Percentiles rank a stretch among this genome's conserved stretches.
Conservation (phyloP, 2,113 vertebrate species). For the Pseudolaguvia tuberculata region DNA sequence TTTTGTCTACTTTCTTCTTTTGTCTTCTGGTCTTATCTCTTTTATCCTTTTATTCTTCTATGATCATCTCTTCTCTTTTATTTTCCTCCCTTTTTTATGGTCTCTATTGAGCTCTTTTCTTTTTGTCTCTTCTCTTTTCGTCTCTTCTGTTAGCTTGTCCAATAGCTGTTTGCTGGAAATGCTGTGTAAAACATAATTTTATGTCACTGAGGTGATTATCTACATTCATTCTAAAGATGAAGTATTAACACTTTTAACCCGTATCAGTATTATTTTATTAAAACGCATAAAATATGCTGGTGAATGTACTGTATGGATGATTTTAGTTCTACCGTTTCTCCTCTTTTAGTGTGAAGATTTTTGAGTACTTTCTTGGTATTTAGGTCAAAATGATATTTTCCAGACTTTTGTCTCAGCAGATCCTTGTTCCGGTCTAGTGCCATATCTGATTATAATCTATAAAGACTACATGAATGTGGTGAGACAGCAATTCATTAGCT, state of each 20-base stretch:
- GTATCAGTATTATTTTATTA: background rate
- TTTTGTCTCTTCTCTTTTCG: no score
- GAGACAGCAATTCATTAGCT: conserved; percentile 22
- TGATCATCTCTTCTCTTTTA: no score
- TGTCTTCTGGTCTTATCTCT: no score
- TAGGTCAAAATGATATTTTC: conserved; percentile 3
- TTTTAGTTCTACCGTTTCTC: background rate
- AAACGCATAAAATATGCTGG: background rate
- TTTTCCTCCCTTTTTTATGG: no score
- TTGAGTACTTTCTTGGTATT: background rate
- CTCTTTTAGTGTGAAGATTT: background rate
- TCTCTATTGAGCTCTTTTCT: no score
- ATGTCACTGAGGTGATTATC: background rate
- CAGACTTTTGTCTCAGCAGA: no score
- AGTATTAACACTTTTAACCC: background rate
- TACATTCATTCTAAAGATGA: background rate
- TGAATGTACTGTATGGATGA: background rate
- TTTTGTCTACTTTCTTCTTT: no score
- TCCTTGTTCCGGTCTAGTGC: background rate
- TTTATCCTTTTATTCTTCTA: no score
- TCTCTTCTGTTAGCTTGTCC: no score
- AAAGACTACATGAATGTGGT: background rate
- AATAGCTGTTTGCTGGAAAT: background rate
- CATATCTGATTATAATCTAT: conserved; percentile 1
- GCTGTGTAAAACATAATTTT: no score